Evolutionary conservation across 2,888 invertebrate species (phyloP).

Genomic region (Erebia ligea): DNA sequence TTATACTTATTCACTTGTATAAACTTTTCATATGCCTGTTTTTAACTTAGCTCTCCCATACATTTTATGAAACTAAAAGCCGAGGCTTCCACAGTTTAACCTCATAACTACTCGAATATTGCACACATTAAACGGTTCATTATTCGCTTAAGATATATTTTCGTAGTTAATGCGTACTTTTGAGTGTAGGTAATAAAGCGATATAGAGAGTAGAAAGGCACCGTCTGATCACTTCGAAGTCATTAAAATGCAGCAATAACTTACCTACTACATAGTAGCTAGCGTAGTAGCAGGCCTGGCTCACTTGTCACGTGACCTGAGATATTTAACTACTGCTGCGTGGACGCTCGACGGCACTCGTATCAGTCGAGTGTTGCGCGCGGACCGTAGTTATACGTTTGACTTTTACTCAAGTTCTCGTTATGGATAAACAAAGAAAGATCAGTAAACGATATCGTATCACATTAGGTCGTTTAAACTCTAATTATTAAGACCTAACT

Average conservation of each 20-base stretch:
- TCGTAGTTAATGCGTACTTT: slow-evolving; percentile 57
- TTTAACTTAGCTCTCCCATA: background rate
- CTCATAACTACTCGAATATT: slow-evolving; percentile 23
- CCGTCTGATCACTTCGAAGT: slow-evolving; percentile 75
- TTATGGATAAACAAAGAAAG: no score
- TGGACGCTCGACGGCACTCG: no score
- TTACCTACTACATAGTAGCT: slow-evolving; percentile 74
- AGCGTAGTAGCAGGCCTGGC: no score
- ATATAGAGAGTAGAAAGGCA: slow-evolving; percentile 60
- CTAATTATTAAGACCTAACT: no score
- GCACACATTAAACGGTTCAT: slow-evolving; percentile 31
- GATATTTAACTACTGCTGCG: no score
- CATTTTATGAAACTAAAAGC: background rate
- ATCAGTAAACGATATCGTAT: no score
- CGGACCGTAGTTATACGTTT: no score
- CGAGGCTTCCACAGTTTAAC: slow-evolving; percentile 24
- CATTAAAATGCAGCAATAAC: slow-evolving; percentile 79
- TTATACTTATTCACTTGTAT: background rate
- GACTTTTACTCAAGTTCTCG: no score
- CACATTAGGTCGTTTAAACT: no score
- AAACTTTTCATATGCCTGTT: background rate
- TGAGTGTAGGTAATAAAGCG: slow-evolving; percentile 72
- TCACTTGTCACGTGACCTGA: no score
- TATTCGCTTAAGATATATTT: slow-evolving; percentile 54
- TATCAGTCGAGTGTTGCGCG: no score